Evolutionary conservation across 53 echinoderm and acorn worm species (phyloP).

Genomic region (Echinarachnius parma): DNA sequence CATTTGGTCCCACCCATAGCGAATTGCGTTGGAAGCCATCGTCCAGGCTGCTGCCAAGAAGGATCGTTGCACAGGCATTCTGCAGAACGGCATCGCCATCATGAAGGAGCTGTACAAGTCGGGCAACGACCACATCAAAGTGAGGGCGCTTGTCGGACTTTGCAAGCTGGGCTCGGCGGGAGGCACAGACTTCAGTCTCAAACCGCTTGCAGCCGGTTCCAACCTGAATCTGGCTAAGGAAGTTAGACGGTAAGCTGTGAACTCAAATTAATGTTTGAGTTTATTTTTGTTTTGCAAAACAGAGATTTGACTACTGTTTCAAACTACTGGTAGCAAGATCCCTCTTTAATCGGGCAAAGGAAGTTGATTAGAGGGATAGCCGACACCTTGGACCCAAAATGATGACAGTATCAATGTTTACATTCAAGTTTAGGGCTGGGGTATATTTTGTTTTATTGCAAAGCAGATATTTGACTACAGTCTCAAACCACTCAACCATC

Average conservation of each 20-base stretch:
- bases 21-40: conserved; percentile 89
- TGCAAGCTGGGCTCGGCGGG: conserved; percentile 92
- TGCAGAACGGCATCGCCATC: conserved; percentile 71
- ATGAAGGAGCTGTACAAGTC: conserved; percentile 82
- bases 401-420: too few species aligned
- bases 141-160: conserved; percentile 89
- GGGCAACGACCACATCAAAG: conserved; percentile 71
- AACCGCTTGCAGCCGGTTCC: conserved; percentile 79
- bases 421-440: too few species aligned
- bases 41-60: conserved; percentile 87
- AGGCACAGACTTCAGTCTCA: conserved; percentile 75
- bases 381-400: too few species aligned
- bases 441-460: too few species aligned
- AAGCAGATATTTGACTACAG: too few species aligned
- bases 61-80: conserved; percentile 79
- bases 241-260: conserved; percentile 80
- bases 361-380: too few species aligned
- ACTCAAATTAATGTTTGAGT: too few species aligned
- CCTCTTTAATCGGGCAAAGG: too few species aligned
- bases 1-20: conserved; percentile 39
- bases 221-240: conserved; percentile 72
- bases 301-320: too few species aligned
- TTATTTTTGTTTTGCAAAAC: too few species aligned
- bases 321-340: too few species aligned
- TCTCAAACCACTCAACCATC: too few species aligned